phyloP scores from a whole-genome alignment of 2,113 vertebrate species.

The Mohoua ochrocephala region DNA sequence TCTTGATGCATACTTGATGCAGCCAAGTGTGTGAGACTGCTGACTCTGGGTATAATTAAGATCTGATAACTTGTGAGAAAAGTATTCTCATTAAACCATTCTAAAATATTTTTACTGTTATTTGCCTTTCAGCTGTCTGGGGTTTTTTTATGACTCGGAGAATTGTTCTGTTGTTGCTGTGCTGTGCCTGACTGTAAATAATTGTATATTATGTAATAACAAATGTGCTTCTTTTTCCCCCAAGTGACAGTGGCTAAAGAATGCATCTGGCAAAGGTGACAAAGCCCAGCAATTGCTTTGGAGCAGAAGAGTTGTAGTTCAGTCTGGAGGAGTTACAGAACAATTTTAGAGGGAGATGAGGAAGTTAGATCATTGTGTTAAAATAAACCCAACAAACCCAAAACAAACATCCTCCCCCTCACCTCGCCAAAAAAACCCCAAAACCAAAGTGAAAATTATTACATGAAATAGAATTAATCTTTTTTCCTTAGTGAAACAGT shows the following conservation, averaged over 20 bases:
- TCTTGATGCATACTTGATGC: background rate
- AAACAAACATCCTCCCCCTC: background rate
- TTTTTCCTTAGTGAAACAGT: background rate
- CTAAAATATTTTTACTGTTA: background rate
- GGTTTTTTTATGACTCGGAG: background rate
- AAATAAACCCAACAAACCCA: background rate
- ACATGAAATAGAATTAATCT: background rate
- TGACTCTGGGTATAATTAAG: background rate
- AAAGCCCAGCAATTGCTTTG: background rate
- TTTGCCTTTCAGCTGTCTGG: background rate
- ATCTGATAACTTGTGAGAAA: background rate
- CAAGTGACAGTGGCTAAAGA: background rate
- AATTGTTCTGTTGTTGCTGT: background rate
- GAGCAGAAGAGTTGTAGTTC: background rate
- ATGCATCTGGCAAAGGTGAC: background rate
- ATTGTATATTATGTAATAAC: background rate
- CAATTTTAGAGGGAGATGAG: background rate
- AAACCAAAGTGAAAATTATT: background rate
- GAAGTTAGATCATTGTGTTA: background rate
- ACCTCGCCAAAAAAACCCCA: rapidly evolving
- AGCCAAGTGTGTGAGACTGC: background rate
- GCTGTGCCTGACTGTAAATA: background rate
- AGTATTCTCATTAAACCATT: background rate
- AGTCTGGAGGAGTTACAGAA: background rate
- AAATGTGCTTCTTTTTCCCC: background rate